These are phyloP conservation scores for Squalus acanthias DNA, from an alignment of 2,797 vertebrate species.

Conservation along the genomic window DNA sequence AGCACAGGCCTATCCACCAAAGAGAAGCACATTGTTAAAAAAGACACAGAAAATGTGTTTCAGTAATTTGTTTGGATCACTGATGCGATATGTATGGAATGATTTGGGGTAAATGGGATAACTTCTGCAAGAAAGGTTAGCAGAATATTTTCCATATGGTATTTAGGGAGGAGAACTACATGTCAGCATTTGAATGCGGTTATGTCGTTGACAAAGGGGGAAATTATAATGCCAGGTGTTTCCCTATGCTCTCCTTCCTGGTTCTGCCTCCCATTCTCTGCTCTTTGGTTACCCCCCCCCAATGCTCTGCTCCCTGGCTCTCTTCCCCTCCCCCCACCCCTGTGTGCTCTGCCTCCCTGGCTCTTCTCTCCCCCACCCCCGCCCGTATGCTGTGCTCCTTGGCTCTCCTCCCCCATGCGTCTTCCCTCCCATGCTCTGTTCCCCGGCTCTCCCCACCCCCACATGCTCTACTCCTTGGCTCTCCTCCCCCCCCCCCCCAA, in stretches of 20 bases:
- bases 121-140: not conserved
- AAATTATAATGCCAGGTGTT: not conserved
- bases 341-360: not conserved
- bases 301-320: not conserved
- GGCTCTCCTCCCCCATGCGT: not conserved
- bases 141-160: not conserved
- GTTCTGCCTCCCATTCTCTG: not conserved
- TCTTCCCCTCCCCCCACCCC: not conserved
- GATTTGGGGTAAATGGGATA: not conserved
- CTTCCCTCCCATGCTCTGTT: not conserved
- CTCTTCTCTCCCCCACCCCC: not conserved
- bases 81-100: not conserved
- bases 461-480: not conserved
- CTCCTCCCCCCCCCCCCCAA: not conserved
- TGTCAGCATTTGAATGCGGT: not conserved
- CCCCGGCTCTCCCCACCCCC: not conserved
- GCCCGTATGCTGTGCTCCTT: not conserved
- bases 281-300: not conserved
- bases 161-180: not conserved
- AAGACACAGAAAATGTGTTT: not conserved
- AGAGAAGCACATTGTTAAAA: not conserved
- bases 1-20: not conserved
- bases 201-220: not conserved
- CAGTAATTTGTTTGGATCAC: not conserved
- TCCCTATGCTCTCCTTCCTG: not conserved